A percentile compares a stretch with the other conserved stretches of the same genome.
phyloP scores from a whole-genome alignment of 1,140 invertebrate genomes.

The Contarinia nasturtii region DNA sequence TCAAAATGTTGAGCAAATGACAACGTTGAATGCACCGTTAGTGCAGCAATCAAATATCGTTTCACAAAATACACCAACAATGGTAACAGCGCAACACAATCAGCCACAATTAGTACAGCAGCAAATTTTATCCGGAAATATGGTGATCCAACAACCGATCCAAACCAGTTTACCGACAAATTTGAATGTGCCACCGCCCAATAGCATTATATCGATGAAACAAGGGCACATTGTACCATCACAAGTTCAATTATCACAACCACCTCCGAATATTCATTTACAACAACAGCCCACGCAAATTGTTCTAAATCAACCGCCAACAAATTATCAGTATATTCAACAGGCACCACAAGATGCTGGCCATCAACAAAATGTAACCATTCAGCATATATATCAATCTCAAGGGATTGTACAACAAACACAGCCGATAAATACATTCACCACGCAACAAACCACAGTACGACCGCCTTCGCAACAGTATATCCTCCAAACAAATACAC shows the following conservation, averaged over 20 bases:
- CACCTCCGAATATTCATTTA: constrained; percentile 1
- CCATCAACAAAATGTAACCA: constrained; percentile 3
- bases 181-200: constrained; percentile 3
- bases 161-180: background rate
- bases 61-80: constrained; percentile 2
- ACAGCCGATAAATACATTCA: background rate
- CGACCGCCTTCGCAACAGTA: background rate
- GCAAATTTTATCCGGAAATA: constrained; percentile 3
- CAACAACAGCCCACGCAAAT: constrained; percentile 2
- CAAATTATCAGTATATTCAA: constrained; percentile 4
- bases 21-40: background rate
- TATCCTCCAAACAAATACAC: too few species aligned
- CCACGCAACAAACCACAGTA: background rate
- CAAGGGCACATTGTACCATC: constrained; percentile 1
- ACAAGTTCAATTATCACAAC: background rate
- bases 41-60: constrained; percentile 2
- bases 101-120: constrained; percentile 3
- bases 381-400: constrained; percentile 4
- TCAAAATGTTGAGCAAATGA: background rate
- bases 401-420: constrained; percentile 4
- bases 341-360: background rate
- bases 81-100: background rate
- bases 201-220: constrained; percentile 1
- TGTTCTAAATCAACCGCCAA: background rate
- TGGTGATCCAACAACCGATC: constrained; percentile 2